phyloP scores from a whole-genome alignment of 1,140 invertebrate species.

The Dolichoris vasculosae region DNA sequence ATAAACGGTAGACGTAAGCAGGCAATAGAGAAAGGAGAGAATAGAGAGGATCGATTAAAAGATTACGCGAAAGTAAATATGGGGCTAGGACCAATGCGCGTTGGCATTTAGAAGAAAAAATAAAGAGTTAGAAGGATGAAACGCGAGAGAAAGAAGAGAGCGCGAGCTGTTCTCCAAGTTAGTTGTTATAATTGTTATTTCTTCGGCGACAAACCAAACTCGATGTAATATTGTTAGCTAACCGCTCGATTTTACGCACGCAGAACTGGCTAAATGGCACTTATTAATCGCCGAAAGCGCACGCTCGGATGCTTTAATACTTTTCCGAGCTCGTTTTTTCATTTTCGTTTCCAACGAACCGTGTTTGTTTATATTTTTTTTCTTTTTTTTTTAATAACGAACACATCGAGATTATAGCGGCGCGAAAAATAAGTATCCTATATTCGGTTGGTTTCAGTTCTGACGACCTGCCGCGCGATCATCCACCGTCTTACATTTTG shows the following conservation, averaged over 20 bases:
- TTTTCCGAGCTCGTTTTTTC: background rate
- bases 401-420: background rate
- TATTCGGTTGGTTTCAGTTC: background rate
- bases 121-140: conserved; percentile 33
- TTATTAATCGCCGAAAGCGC: background rate
- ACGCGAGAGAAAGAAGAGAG: conserved; percentile 25
- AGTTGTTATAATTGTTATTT: conserved; percentile 58
- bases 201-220: conserved; percentile 63
- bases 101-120: conserved; percentile 48
- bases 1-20: conserved; percentile 65
- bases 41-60: conserved; percentile 17
- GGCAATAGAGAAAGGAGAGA: conserved; percentile 51
- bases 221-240: conserved; percentile 57
- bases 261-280: conserved; percentile 35
- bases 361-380: too few relatives aligned
- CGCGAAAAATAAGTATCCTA: background rate
- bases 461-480: conserved; percentile 24
- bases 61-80: conserved; percentile 4
- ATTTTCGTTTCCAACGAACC: background rate
- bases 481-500: conserved; percentile 22
- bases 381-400: background rate
- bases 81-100: conserved; percentile 60
- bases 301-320: background rate
- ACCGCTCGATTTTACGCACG: conserved; percentile 58
- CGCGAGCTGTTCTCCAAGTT: conserved; percentile 48